Percentiles rank a stretch among this genome's conserved stretches.
Conservation (phyloP, 2,888 invertebrate species). For the Cryptus armator region DNA sequence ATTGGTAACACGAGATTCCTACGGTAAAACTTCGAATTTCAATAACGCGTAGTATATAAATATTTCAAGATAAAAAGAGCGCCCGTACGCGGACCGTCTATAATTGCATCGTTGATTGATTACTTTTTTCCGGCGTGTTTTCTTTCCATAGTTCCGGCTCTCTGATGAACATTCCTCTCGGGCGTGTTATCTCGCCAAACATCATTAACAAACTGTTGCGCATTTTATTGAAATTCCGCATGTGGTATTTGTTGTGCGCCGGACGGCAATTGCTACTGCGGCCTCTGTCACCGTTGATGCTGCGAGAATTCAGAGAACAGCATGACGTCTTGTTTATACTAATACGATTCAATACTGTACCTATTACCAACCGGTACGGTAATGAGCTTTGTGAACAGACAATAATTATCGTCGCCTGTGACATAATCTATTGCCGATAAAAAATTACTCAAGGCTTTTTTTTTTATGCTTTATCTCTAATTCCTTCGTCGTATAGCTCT, state of each 20-base stretch:
- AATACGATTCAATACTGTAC: too few species aligned
- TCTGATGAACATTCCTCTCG: slow-evolving; percentile 4
- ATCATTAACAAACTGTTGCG: slow-evolving; percentile 47
- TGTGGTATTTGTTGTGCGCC: slow-evolving; percentile 23
- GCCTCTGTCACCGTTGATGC: neutral
- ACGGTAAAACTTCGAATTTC: neutral
- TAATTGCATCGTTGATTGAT: slow-evolving; percentile 58
- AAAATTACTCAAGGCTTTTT: neutral
- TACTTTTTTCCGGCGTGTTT: slow-evolving; percentile 46
- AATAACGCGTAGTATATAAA: neutral
- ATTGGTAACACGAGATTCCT: slow-evolving; percentile 30
- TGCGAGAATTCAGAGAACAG: too few species aligned
- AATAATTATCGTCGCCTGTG: neutral
- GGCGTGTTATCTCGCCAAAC: slow-evolving; percentile 56
- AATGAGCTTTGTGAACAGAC: neutral
- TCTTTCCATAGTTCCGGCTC: slow-evolving; percentile 7
- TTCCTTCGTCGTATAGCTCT: neutral
- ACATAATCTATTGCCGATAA: too few species aligned
- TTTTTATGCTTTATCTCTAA: neutral
- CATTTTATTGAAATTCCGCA: slow-evolving; percentile 19
- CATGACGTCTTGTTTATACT: too few species aligned
- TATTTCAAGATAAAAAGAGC: slow-evolving; percentile 7
- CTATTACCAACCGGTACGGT: neutral
- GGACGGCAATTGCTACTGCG: neutral
- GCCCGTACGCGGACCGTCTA: neutral